Percentiles rank a stretch among this genome's conserved stretches.
Evolutionary conservation across 2,888 invertebrate genomes (phyloP).

Genomic region (Hemithea aestivaria): DNA sequence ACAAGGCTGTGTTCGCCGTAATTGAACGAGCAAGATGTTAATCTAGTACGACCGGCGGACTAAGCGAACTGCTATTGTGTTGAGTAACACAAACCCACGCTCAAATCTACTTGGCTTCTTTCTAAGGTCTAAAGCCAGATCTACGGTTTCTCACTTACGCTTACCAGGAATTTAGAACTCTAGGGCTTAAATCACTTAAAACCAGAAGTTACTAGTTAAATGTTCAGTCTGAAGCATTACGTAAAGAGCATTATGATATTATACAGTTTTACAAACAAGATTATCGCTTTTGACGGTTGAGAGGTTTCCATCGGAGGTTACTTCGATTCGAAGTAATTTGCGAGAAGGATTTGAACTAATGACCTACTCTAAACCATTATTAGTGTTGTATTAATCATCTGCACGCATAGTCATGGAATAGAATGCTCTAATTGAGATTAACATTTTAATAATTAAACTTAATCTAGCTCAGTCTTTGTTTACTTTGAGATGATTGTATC

Average conservation of each 20-base stretch:
- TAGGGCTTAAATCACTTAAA: conserved; percentile 33
- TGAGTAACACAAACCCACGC: conserved; percentile 2
- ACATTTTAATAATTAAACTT: no score
- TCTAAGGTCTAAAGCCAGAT: no score
- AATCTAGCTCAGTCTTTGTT: no score
- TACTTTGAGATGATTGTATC: no score
- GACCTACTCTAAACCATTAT: no score
- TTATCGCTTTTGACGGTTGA: conserved; percentile 36
- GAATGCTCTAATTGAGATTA: no score
- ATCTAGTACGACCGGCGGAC: conserved; percentile 27
- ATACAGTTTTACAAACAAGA: conserved; percentile 40
- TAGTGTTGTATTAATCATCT: no score
- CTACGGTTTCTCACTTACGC: conserved; percentile 8
- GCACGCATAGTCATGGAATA: no score
- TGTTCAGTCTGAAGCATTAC: conserved; percentile 34
- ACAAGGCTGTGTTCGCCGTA: conserved; percentile 38
- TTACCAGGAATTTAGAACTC: conserved; percentile 12
- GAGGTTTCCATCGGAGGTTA: conserved; percentile 32
- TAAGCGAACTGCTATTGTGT: conserved; percentile 18
- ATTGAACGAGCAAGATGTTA: conserved; percentile 46
- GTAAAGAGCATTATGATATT: conserved; percentile 33
- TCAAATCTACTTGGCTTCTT: no score
- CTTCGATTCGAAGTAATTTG: no score
- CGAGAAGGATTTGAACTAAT: no score
- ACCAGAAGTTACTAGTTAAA: no score